These are phyloP conservation scores for Ormyrus nitidulus DNA, from an alignment of 2,888 invertebrate genomes.

Conservation along the genomic window DNA sequence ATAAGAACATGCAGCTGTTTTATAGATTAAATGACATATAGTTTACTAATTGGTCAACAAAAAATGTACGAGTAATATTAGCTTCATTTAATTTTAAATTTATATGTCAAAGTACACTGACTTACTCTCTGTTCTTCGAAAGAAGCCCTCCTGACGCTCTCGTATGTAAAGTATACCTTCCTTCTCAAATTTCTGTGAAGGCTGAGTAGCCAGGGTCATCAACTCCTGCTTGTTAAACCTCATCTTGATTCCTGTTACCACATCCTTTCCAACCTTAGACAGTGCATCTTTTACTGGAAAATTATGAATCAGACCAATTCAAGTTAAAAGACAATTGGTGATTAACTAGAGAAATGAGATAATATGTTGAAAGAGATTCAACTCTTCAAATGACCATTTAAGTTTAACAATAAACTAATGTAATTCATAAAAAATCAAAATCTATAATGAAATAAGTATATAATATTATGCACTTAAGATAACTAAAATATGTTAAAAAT, in stretches of 20 bases:
- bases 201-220: constrained; percentile 89
- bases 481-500: not conserved
- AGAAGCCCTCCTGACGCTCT: constrained; percentile 94
- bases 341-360: not conserved
- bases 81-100: constrained; percentile 33
- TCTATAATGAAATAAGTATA: not conserved
- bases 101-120: constrained; percentile 59
- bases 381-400: no score
- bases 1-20: constrained; percentile 51
- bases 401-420: no score
- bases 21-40: constrained; percentile 44
- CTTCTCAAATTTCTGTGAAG: constrained; percentile 91
- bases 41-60: constrained; percentile 40
- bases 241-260: constrained; percentile 77
- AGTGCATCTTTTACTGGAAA: constrained; percentile 44
- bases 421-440: not conserved
- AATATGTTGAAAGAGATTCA: no score
- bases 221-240: constrained; percentile 94
- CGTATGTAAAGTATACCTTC: constrained; percentile 91
- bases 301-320: constrained; percentile 7
- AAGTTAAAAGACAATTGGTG: not conserved
- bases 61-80: constrained; percentile 44
- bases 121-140: constrained; percentile 93
- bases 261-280: constrained; percentile 40
- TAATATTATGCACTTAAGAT: not conserved